A percentile compares a stretch with the other conserved stretches of the same genome.
Conservation (phyloP, 2,888 invertebrate genomes). For the Hyposoter didymator region DNA sequence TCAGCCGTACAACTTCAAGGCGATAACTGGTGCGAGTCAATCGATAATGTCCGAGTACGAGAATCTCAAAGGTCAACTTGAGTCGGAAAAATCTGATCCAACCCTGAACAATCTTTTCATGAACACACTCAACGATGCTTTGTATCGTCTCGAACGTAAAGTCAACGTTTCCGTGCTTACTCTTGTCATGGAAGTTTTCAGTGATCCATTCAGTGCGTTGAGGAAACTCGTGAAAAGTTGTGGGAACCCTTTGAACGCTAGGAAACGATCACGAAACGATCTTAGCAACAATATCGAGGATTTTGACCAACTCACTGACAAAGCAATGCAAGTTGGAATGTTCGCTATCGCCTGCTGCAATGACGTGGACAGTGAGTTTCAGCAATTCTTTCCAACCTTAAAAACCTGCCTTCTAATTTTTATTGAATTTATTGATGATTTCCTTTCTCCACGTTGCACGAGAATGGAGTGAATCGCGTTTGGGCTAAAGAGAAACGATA, state of each 20-base stretch:
- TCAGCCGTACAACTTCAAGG: slow-evolving; percentile 81
- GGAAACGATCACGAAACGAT: slow-evolving; percentile 80
- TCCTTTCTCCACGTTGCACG: not conserved
- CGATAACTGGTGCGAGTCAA: slow-evolving; percentile 82
- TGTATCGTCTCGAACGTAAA: slow-evolving; percentile 88
- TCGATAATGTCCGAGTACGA: slow-evolving; percentile 82
- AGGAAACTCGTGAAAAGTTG: slow-evolving; percentile 81
- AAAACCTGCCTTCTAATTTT: not conserved
- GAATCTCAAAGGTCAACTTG: slow-evolving; percentile 79
- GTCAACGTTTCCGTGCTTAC: slow-evolving; percentile 88
- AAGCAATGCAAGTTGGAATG: slow-evolving; percentile 88
- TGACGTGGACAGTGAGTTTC: slow-evolving; percentile 80
- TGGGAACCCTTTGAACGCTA: slow-evolving; percentile 78
- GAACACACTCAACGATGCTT: slow-evolving; percentile 87
- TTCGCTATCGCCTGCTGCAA: slow-evolving; percentile 89
- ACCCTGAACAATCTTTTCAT: slow-evolving; percentile 86
- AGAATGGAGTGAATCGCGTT: not conserved
- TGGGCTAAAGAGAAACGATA: not conserved
- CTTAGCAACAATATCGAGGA: slow-evolving; percentile 86
- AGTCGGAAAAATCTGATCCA: slow-evolving; percentile 82
- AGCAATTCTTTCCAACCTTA: not conserved
- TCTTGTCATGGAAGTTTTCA: slow-evolving; percentile 85
- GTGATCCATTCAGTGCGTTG: slow-evolving; percentile 79
- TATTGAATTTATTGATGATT: not conserved
- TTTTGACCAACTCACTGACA: slow-evolving; percentile 89